Conservation (phyloP, 2,797 vertebrate species). For the Channallabes apus region DNA sequence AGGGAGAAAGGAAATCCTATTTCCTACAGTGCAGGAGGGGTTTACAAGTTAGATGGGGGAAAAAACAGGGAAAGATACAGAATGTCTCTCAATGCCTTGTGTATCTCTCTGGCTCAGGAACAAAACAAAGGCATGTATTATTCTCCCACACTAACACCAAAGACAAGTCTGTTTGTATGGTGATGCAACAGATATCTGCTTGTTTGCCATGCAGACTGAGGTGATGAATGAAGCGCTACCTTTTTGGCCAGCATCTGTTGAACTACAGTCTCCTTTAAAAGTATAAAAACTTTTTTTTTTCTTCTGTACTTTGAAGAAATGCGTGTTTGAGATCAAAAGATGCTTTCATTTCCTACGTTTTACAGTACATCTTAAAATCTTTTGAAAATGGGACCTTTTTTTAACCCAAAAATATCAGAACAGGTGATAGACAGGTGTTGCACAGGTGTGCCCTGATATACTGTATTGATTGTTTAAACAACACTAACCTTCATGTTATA, state of each 20-base stretch:
- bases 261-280: background rate
- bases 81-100: background rate
- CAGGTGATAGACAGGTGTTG: background rate
- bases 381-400: background rate
- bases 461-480: background rate
- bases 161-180: constrained; percentile 23
- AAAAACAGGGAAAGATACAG: constrained; percentile 1
- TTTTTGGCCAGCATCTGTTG: background rate
- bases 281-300: background rate
- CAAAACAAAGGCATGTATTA: constrained; percentile 24
- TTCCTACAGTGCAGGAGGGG: constrained; percentile 33
- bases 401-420: background rate
- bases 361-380: background rate
- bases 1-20: constrained; percentile 35
- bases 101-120: constrained; percentile 12
- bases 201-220: constrained; percentile 38
- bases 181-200: constrained; percentile 31
- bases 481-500: background rate
- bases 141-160: constrained; percentile 13
- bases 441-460: background rate
- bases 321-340: too few species aligned
- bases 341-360: background rate
- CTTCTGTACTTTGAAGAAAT: background rate
- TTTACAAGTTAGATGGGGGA: constrained; percentile 9
- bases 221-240: background rate